Percentiles rank a stretch among this genome's conserved stretches.
Evolutionary conservation across 2,113 vertebrate species (phyloP).

Genomic region (Erythrocebus patas): DNA sequence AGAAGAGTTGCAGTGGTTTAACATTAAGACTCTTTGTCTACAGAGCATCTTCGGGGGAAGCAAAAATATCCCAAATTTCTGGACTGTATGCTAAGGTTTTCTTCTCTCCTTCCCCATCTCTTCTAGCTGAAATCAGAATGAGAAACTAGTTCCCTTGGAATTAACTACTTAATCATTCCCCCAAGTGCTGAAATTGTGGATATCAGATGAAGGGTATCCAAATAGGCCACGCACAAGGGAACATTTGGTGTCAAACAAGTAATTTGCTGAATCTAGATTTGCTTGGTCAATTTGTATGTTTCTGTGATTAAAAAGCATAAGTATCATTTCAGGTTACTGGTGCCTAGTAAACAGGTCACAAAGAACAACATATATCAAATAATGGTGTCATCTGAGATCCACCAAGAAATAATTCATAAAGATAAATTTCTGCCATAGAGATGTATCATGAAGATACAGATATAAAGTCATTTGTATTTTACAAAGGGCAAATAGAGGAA

Average conservation of each 20-base stretch:
- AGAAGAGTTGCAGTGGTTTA: background rate
- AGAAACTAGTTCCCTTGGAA: background rate
- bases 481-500: accelerated
- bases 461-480: background rate
- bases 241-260: background rate
- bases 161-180: background rate
- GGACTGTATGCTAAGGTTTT: background rate
- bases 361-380: background rate
- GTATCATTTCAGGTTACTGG: background rate
- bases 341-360: background rate
- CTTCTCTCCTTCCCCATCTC: background rate
- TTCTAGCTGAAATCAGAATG: background rate
- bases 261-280: background rate
- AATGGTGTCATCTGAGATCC: background rate
- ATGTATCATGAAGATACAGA: background rate
- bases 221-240: accelerated
- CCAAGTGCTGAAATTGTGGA: background rate
- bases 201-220: background rate
- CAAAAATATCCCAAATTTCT: background rate
- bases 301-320: background rate
- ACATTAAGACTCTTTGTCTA: background rate
- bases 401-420: background rate
- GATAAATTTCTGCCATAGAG: background rate
- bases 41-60: background rate
- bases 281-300: background rate